phyloP scores from a whole-genome alignment of 1,140 invertebrate species.

The Drosophila truncata region DNA sequence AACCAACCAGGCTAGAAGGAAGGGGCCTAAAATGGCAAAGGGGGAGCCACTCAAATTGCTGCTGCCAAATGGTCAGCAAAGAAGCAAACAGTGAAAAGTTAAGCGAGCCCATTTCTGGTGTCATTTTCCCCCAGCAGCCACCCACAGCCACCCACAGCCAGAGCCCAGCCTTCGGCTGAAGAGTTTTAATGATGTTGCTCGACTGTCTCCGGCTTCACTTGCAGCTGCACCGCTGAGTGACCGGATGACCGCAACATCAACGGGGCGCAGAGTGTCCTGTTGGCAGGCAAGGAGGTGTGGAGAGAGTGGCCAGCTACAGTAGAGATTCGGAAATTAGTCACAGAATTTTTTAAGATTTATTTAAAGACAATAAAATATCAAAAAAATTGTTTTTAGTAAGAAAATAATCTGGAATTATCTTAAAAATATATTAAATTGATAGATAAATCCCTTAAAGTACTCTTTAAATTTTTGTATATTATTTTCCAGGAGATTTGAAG shows the following conservation, averaged over 20 bases:
- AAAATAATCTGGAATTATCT: too few relatives aligned
- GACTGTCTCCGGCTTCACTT: conserved; percentile 58
- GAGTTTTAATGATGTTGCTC: conserved; percentile 75
- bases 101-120: conserved; percentile 63
- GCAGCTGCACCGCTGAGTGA: conserved; percentile 53
- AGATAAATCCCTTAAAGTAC: not conserved
- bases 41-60: conserved; percentile 43
- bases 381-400: not conserved
- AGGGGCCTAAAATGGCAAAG: not conserved
- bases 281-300: conserved; percentile 3
- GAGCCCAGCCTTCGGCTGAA: conserved; percentile 1
- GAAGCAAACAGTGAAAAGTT: conserved; percentile 72
- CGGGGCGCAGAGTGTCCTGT: conserved; percentile 11
- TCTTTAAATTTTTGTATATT: not conserved
- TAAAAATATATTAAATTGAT: not conserved
- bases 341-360: not conserved
- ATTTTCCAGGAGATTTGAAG: not conserved
- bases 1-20: not conserved
- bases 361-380: not conserved
- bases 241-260: conserved; percentile 62
- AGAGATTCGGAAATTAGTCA: not conserved
- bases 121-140: conserved; percentile 30
- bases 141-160: not conserved
- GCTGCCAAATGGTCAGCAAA: conserved; percentile 57
- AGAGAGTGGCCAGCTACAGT: not conserved